phyloP scores from a whole-genome alignment of 1,140 invertebrate species.

The Hylaeus volcanicus region DNA sequence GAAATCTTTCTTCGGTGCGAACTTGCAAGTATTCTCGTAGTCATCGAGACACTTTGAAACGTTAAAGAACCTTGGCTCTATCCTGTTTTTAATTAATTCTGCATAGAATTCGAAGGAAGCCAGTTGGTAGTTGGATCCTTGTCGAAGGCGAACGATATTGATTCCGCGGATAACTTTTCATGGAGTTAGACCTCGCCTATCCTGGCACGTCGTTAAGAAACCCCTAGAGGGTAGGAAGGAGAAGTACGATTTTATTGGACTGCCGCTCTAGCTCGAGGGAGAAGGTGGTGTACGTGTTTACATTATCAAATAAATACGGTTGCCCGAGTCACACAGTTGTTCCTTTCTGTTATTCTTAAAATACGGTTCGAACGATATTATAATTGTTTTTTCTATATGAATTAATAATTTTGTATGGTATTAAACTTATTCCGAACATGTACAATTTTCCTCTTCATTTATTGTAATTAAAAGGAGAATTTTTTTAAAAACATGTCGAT shows the following conservation, averaged over 20 bases:
- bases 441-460: too few species aligned
- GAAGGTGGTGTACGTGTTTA: slow-evolving; percentile 41
- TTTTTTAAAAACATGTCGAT: too few species aligned
- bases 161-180: slow-evolving; percentile 49
- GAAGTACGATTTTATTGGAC: slow-evolving; percentile 40
- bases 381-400: neutral
- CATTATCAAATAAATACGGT: slow-evolving; percentile 27
- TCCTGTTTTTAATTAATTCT: slow-evolving; percentile 42
- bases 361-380: neutral
- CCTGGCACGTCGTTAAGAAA: slow-evolving; percentile 43
- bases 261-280: neutral
- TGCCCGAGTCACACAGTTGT: neutral
- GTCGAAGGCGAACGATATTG: slow-evolving; percentile 40
- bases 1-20: neutral
- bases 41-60: slow-evolving; percentile 14
- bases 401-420: too few species aligned
- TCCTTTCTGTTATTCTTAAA: neutral
- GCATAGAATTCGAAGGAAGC: slow-evolving; percentile 31
- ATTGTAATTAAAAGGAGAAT: too few species aligned
- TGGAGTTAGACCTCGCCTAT: slow-evolving; percentile 34
- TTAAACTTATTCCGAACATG: too few species aligned
- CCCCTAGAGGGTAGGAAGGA: slow-evolving; percentile 18
- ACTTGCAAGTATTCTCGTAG: slow-evolving; percentile 3
- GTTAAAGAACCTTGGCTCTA: slow-evolving; percentile 2
- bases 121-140: slow-evolving; percentile 6